Conservation (phyloP, 2,888 invertebrate species). For the Tortricodes alternella region DNA sequence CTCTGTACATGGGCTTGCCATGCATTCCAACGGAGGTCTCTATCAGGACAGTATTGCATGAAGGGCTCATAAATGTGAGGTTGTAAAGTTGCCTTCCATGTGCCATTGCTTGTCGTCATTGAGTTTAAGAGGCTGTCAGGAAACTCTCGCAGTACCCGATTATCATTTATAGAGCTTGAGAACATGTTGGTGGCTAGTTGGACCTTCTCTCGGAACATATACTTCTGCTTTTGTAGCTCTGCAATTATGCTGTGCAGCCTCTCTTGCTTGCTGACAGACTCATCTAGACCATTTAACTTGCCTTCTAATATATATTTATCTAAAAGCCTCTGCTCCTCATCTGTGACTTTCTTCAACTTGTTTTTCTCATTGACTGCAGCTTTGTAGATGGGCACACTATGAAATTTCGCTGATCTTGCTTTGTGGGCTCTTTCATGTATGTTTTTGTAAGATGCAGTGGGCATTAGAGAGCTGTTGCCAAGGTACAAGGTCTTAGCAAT, state of each 20-base stretch:
- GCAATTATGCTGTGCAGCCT: slow-evolving; percentile 71
- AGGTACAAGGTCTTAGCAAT: slow-evolving; percentile 92
- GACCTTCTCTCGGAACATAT: slow-evolving; percentile 86
- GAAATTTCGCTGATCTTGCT: slow-evolving; percentile 89
- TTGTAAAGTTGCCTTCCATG: slow-evolving; percentile 92
- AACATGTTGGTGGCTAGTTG: slow-evolving; percentile 86
- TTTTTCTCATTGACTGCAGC: slow-evolving; percentile 84
- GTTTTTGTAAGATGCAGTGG: slow-evolving; percentile 88
- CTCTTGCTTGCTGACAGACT: slow-evolving; percentile 80
- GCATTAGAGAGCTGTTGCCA: slow-evolving; percentile 90
- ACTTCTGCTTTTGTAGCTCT: slow-evolving; percentile 80
- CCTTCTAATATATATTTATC: slow-evolving; percentile 92
- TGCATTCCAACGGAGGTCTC: slow-evolving; percentile 89
- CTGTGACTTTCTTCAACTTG: slow-evolving; percentile 68
- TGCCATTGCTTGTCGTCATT: slow-evolving; percentile 88
- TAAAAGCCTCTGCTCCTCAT: slow-evolving; percentile 87
- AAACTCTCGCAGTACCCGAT: slow-evolving; percentile 86
- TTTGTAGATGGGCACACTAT: slow-evolving; percentile 86
- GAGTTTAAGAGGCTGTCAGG: slow-evolving; percentile 86
- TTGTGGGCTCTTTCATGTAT: slow-evolving; percentile 90
- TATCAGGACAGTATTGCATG: slow-evolving; percentile 92
- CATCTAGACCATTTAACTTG: slow-evolving; percentile 90
- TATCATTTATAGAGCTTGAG: slow-evolving; percentile 85
- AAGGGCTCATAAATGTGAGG: slow-evolving; percentile 88
- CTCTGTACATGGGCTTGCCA: slow-evolving; percentile 91